These are phyloP conservation scores for Ochropleura plecta DNA, from an alignment of 2,888 invertebrate species.

Conservation along the genomic window DNA sequence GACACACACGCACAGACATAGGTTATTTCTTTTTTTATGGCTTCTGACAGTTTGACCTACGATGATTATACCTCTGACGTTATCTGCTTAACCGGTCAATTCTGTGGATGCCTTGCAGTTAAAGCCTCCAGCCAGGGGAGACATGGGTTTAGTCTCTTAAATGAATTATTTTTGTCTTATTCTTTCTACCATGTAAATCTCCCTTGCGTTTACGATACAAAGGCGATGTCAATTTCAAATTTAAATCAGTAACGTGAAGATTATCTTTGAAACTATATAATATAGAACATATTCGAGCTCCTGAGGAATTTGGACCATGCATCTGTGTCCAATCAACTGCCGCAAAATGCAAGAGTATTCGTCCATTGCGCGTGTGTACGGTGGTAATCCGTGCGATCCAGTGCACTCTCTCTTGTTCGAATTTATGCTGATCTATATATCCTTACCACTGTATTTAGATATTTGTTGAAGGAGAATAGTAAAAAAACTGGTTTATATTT, in stretches of 20 bases:
- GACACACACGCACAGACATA: no score
- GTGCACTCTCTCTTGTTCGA: not conserved
- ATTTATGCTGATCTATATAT: conserved; percentile 6
- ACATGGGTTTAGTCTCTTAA: no score
- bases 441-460: not conserved
- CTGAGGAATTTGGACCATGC: not conserved
- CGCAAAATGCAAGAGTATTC: conserved; percentile 11
- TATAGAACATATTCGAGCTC: not conserved
- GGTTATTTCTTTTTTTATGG: no score
- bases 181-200: no score
- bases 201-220: not conserved
- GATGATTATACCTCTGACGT: no score
- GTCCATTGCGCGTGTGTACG: no score
- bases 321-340: not conserved
- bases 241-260: not conserved
- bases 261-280: not conserved
- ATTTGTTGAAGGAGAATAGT: not conserved
- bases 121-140: no score
- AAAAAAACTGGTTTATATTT: not conserved
- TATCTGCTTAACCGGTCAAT: no score
- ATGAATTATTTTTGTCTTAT: no score
- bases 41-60: no score
- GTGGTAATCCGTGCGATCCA: not conserved
- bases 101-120: no score
- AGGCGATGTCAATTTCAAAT: not conserved